Conservation (phyloP, 2,888 invertebrate genomes). For the Archips crataeganus region DNA sequence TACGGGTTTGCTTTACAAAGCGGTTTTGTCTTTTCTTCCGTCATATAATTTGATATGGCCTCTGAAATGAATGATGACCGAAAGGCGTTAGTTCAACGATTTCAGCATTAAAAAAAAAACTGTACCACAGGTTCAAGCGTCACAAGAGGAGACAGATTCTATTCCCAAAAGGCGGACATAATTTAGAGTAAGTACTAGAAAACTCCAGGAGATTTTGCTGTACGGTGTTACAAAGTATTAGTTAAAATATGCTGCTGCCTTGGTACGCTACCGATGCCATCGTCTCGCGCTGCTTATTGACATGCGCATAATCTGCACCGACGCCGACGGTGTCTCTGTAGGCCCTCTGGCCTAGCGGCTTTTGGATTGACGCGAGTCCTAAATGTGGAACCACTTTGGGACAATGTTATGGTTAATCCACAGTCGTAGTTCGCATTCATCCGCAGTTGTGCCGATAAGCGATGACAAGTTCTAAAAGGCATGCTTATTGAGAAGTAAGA, state of each 20-base stretch:
- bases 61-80: no score
- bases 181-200: neutral
- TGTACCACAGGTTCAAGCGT: no score
- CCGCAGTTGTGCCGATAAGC: no score
- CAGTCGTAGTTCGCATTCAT: neutral
- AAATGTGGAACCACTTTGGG: neutral
- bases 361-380: neutral
- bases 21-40: neutral
- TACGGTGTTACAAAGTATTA: neutral
- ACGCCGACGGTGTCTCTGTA: constrained; percentile 13
- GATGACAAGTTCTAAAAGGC: neutral
- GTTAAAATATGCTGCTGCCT: constrained; percentile 7
- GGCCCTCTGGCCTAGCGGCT: constrained; percentile 16
- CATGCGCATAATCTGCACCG: constrained; percentile 26
- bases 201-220: neutral
- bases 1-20: neutral
- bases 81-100: no score
- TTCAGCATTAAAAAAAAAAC: no score
- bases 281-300: constrained; percentile 19
- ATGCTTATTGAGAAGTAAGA: neutral
- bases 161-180: neutral
- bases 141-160: no score
- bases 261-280: constrained; percentile 1
- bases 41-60: no score
- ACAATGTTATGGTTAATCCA: neutral